A percentile compares a stretch with the other conserved stretches of the same genome.
phyloP scores from a whole-genome alignment of 2,113 vertebrate genomes.

The Canis aureus region DNA sequence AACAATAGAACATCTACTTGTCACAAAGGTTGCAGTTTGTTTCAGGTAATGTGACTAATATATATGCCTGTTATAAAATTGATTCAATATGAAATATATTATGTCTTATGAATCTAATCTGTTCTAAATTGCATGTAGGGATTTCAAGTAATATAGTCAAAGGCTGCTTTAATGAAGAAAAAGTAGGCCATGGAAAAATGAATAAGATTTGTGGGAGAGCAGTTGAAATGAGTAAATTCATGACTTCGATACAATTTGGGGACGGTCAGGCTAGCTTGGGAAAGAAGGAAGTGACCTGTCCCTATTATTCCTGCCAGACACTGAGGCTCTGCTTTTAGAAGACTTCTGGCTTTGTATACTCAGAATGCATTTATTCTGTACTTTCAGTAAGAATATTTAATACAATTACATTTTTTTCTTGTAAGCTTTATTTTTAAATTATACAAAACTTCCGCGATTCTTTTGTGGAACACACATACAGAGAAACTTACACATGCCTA shows the following conservation, averaged over 20 bases:
- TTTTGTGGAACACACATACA: not conserved
- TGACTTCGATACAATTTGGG: not conserved
- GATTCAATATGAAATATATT: not conserved
- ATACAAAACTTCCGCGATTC: not conserved
- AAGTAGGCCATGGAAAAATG: not conserved
- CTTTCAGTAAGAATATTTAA: not conserved
- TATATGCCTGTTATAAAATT: not conserved
- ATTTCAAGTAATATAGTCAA: not conserved
- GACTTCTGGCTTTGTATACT: not conserved
- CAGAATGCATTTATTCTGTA: not conserved
- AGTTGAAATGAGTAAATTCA: not conserved
- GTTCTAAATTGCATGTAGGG: not conserved
- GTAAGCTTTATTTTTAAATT: conserved; percentile 11
- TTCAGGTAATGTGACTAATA: not conserved
- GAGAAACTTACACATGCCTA: not conserved
- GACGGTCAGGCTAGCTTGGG: not conserved
- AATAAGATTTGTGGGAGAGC: not conserved
- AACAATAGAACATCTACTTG: not conserved
- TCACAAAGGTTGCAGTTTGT: not conserved
- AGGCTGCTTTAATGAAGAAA: not conserved
- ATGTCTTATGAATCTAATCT: not conserved
- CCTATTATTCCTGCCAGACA: not conserved
- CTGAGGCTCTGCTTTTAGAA: not conserved
- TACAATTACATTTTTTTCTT: not conserved
- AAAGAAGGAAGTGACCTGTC: not conserved